Percentiles rank a stretch among this genome's conserved stretches.
Conservation (phyloP, 53 echinoderm and acorn worm genomes). For the Holothuria leucospilota region DNA sequence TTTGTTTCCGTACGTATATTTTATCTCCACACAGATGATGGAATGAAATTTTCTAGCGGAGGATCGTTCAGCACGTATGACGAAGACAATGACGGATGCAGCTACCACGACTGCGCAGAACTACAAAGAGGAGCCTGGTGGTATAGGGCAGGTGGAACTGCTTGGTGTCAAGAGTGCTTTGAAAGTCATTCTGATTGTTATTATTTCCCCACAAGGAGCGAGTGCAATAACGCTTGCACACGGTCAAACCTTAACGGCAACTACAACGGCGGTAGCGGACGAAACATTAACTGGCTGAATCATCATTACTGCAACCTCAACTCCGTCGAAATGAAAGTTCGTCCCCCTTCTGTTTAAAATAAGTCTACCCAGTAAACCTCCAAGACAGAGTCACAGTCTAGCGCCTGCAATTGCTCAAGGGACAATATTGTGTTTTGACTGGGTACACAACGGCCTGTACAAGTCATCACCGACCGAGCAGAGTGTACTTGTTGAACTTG, state of each 20-base stretch:
- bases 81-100: neutral
- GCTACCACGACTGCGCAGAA: neutral
- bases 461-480: too few species aligned
- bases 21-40: too few species aligned
- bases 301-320: constrained; percentile 16
- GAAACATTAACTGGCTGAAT: neutral
- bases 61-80: constrained; percentile 2
- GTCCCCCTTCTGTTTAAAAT: neutral
- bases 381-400: too few species aligned
- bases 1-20: too few species aligned
- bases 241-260: neutral
- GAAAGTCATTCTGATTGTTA: neutral
- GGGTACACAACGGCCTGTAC: too few species aligned
- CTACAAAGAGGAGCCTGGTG: constrained; percentile 9
- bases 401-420: too few species aligned
- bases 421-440: too few species aligned
- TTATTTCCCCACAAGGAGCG: neutral
- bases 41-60: too few species aligned
- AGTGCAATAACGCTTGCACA: neutral
- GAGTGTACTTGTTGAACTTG: too few species aligned
- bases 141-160: neutral
- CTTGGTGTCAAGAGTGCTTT: neutral
- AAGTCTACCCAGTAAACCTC: too few species aligned
- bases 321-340: constrained; percentile 14
- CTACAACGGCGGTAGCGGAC: constrained; percentile 27